phyloP scores from a whole-genome alignment of 2,888 invertebrate species.

The Metellina segmentata region DNA sequence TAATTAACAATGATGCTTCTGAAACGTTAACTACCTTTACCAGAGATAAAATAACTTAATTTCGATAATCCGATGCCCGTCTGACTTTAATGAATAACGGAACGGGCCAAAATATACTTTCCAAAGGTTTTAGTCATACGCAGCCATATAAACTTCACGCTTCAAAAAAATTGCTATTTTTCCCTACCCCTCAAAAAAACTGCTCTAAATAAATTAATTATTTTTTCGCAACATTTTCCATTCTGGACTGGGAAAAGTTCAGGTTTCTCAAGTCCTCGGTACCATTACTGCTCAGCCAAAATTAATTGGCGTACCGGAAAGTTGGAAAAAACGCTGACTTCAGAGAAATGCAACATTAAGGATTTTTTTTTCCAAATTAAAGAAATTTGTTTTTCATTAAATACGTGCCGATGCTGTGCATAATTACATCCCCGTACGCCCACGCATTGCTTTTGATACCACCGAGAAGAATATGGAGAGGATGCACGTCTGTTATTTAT shows the following conservation, averaged over 20 bases:
- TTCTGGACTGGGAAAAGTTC: not conserved
- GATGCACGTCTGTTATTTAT: not conserved
- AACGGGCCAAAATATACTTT: not conserved
- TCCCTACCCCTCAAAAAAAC: not conserved
- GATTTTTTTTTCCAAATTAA: slow-evolving; percentile 2
- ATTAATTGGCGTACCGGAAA: slow-evolving; percentile 16
- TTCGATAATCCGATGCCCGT: not conserved
- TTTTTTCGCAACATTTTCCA: slow-evolving; percentile 4
- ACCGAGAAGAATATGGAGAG: not conserved
- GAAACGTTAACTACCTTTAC: not conserved
- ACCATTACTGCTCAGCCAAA: not conserved
- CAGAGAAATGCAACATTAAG: not conserved
- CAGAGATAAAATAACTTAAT: not conserved
- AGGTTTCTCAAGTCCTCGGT: not conserved
- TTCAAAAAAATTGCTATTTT: not conserved
- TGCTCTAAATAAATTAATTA: slow-evolving; percentile 1
- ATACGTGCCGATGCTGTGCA: not conserved
- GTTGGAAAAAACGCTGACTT: slow-evolving; percentile 6
- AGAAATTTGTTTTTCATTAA: slow-evolving; percentile 11
- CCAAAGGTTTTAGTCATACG: not conserved
- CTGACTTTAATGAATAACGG: not conserved
- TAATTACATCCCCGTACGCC: not conserved
- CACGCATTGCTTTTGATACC: not conserved
- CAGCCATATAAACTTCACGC: not conserved
- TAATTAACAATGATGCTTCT: not conserved